Conservation (phyloP, 2,797 vertebrate species). For the Notamacropus eugenii region DNA sequence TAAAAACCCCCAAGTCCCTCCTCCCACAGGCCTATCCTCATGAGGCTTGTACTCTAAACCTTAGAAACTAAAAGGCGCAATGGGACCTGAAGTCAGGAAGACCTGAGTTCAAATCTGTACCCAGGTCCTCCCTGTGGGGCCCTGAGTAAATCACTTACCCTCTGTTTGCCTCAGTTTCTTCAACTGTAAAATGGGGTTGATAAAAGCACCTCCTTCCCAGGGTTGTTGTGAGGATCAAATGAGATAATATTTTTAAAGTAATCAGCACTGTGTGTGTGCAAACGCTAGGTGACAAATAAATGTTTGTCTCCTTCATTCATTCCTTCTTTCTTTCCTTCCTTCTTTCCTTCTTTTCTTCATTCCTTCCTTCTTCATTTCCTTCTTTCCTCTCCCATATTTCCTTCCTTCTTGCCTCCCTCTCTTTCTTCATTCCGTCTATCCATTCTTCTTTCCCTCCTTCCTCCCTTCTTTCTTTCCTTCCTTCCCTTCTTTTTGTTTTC, state of each 20-base stretch:
- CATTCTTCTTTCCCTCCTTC: too few relatives aligned
- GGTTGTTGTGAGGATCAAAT: neutral
- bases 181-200: neutral
- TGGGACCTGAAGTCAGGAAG: neutral
- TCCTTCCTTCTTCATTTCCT: too few relatives aligned
- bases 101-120: neutral
- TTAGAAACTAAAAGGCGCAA: neutral
- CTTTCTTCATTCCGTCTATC: too few relatives aligned
- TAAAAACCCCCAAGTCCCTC: neutral
- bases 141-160: neutral
- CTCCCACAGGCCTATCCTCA: neutral
- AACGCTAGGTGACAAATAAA: neutral
- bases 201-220: neutral
- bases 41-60: neutral
- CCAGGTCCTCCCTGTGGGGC: too few relatives aligned
- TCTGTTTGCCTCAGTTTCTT: neutral
- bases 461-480: too few relatives aligned
- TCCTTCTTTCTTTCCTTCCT: neutral
- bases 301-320: neutral
- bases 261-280: neutral
- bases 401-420: too few relatives aligned
- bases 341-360: too few relatives aligned
- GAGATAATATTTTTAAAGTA: neutral
- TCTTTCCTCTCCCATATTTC: too few relatives aligned
- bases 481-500: too few relatives aligned